Evolutionary conservation across 2,113 vertebrate genomes (phyloP).

Genomic region (Nerophis lumbriciformis): DNA sequence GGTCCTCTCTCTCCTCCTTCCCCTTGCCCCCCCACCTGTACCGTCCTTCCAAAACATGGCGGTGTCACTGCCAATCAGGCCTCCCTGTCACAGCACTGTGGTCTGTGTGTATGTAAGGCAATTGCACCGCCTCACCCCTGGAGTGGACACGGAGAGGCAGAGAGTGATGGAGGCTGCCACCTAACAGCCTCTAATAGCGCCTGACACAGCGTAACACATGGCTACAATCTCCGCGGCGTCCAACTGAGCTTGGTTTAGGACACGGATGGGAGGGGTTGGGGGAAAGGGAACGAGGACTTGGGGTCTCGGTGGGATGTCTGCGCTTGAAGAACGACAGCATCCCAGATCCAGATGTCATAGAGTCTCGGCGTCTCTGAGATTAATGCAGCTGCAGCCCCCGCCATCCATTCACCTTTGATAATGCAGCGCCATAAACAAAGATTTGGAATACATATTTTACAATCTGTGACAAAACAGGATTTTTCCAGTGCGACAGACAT

Average conservation of each 20-base stretch:
- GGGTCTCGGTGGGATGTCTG: slow-evolving; percentile 2
- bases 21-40: slow-evolving; percentile 29
- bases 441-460: slow-evolving; percentile 5
- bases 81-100: slow-evolving; percentile 60
- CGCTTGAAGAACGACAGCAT: slow-evolving; percentile 25
- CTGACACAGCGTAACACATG: slow-evolving; percentile 68
- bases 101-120: slow-evolving; percentile 58
- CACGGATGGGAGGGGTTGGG: slow-evolving; percentile 20
- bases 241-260: slow-evolving; percentile 64
- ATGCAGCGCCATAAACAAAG: slow-evolving; percentile 5
- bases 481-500: slow-evolving; percentile 10
- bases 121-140: slow-evolving; percentile 66
- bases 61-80: slow-evolving; percentile 71
- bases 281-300: slow-evolving; percentile 19
- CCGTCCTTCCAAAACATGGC: slow-evolving; percentile 59
- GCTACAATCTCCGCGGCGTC: slow-evolving; percentile 56
- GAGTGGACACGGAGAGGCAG: slow-evolving; percentile 64
- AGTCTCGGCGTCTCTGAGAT: slow-evolving; percentile 9
- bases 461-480: background rate
- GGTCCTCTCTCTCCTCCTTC: slow-evolving; percentile 36
- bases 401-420: slow-evolving; percentile 18
- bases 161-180: slow-evolving; percentile 71
- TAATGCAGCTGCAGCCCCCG: slow-evolving; percentile 12
- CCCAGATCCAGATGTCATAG: slow-evolving; percentile 22
- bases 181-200: slow-evolving; percentile 71